Percentiles rank a stretch among this genome's conserved stretches.
Conservation (phyloP, 2,797 vertebrate genomes). For the Apogon talboti region DNA sequence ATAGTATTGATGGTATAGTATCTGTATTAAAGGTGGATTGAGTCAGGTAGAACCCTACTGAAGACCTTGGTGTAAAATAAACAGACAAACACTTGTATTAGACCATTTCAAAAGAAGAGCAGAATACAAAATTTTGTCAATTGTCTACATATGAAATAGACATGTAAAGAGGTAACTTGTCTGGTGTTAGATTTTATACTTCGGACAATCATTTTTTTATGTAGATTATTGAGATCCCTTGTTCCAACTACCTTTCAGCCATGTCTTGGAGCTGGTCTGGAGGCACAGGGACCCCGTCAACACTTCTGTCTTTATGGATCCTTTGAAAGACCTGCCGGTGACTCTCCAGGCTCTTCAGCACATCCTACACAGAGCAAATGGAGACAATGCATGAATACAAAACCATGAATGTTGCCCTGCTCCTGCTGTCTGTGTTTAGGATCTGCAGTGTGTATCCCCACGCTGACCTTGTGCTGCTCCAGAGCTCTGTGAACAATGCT, state of each 20-base stretch:
- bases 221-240: neutral
- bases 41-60: too few species aligned
- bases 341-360: constrained; percentile 90
- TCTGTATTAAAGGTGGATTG: too few species aligned
- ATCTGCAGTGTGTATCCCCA: neutral
- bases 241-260: constrained; percentile 89
- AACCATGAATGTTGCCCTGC: neutral
- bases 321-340: constrained; percentile 91
- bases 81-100: too few species aligned
- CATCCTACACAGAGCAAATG: constrained; percentile 80
- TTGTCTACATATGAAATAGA: too few species aligned
- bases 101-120: too few species aligned
- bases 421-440: neutral
- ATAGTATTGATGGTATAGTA: too few species aligned
- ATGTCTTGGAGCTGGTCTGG: constrained; percentile 93
- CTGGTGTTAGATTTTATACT: too few species aligned
- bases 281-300: constrained; percentile 90
- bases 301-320: constrained; percentile 90
- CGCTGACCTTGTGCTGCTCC: constrained; percentile 92
- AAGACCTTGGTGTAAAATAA: too few species aligned
- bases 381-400: constrained; percentile 5
- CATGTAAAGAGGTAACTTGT: neutral
- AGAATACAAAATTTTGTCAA: too few species aligned
- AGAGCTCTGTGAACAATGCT: constrained; percentile 88
- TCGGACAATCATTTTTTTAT: neutral